Percentiles rank a stretch among this genome's conserved stretches.
phyloP scores from a whole-genome alignment of 2,888 invertebrate genomes.

The Drosophila sordidula region DNA sequence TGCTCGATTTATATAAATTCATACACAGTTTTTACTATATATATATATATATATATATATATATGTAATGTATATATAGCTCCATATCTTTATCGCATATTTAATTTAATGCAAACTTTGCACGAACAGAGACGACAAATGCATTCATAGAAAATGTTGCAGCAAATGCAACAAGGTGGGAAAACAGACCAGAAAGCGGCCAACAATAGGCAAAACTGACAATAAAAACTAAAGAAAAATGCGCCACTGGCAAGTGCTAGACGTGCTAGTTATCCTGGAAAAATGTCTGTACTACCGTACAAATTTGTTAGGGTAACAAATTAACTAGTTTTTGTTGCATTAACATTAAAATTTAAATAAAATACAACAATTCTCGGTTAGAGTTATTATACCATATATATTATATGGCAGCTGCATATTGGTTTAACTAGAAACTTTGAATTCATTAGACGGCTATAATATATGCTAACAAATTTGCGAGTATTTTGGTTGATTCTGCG shows the following conservation, averaged over 20 bases:
- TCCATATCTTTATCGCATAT: slow-evolving; percentile 19
- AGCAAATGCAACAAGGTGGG: slow-evolving; percentile 24
- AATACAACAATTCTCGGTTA: too few relatives aligned
- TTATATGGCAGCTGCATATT: too few relatives aligned
- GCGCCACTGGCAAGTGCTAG: too few relatives aligned
- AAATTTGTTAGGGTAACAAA: too few relatives aligned
- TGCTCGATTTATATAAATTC: slow-evolving; percentile 39
- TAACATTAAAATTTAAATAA: too few relatives aligned
- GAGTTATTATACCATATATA: too few relatives aligned
- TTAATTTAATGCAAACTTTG: slow-evolving; percentile 33
- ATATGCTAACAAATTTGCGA: too few relatives aligned
- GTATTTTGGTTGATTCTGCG: too few relatives aligned
- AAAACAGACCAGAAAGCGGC: slow-evolving; percentile 18
- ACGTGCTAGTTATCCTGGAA: background rate
- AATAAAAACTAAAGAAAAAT: background rate
- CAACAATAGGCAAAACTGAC: slow-evolving; percentile 16
- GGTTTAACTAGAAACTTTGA: too few relatives aligned
- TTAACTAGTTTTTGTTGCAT: too few relatives aligned
- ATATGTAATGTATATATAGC: background rate
- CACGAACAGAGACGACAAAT: slow-evolving; percentile 21
- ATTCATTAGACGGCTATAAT: too few relatives aligned
- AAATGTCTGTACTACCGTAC: too few relatives aligned
- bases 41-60: background rate
- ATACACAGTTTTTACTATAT: slow-evolving; percentile 4
- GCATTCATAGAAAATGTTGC: slow-evolving; percentile 22